A percentile compares a stretch with the other conserved stretches of the same genome.
Conservation (phyloP, 2,113 vertebrate species). For the Odobenus rosmarus region DNA sequence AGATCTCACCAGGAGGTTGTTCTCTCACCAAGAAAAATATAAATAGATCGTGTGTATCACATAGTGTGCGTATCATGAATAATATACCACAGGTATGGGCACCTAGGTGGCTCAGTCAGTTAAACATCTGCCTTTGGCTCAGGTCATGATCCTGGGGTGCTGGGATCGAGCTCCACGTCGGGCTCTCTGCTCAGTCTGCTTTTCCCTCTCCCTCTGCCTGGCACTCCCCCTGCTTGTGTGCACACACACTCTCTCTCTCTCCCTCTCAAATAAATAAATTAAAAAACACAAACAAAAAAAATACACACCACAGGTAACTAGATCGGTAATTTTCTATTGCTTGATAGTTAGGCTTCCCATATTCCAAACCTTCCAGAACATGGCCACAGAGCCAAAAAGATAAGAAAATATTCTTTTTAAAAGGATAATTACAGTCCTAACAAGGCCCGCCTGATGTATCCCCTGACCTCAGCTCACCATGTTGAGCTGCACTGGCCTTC, state of each 20-base stretch:
- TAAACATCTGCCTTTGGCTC: neutral
- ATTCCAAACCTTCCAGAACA: neutral
- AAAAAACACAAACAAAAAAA: neutral
- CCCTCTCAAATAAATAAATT: neutral
- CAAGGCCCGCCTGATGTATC: neutral
- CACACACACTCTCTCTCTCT: neutral
- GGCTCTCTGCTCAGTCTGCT: neutral
- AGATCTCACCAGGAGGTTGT: neutral
- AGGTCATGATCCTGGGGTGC: neutral
- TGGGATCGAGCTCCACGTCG: neutral
- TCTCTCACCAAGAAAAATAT: neutral
- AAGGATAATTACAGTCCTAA: neutral
- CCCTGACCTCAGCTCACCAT: neutral
- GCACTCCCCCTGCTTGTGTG: neutral
- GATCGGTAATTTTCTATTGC: neutral
- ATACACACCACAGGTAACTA: neutral
- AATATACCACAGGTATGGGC: neutral
- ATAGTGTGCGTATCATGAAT: neutral
- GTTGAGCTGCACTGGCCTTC: neutral
- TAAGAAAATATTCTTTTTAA: neutral
- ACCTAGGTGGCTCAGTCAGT: neutral
- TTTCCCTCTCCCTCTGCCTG: neutral
- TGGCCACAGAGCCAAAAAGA: neutral
- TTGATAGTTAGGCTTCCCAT: neutral
- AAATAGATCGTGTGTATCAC: neutral